These are phyloP conservation scores for Erynnis tages DNA, from an alignment of 2,888 invertebrate genomes.

Conservation along the genomic window DNA sequence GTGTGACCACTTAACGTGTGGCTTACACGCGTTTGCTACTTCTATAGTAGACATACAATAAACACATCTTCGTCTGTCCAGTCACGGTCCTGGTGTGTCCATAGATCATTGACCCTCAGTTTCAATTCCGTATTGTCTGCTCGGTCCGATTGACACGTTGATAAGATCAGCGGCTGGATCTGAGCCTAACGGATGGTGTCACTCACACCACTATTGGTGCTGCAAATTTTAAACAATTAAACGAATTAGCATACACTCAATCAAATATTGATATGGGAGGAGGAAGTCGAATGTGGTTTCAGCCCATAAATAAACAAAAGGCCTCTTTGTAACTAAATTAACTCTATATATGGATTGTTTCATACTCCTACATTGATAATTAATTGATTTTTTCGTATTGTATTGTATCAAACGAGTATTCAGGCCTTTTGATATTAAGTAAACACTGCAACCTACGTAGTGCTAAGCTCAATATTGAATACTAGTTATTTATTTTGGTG, in stretches of 20 bases:
- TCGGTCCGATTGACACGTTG: conserved; percentile 36
- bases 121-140: conserved; percentile 49
- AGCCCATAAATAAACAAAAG: not conserved
- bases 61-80: conserved; percentile 31
- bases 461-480: no score
- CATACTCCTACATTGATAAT: no score
- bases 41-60: conserved; percentile 20
- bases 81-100: conserved; percentile 36
- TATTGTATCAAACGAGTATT: no score
- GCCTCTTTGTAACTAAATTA: no score
- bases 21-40: no score
- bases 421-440: no score
- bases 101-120: conserved; percentile 49
- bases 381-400: no score
- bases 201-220: conserved; percentile 16
- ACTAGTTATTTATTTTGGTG: no score
- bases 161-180: conserved; percentile 28
- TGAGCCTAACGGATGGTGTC: conserved; percentile 22
- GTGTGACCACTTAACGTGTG: no score
- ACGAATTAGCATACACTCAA: conserved; percentile 15
- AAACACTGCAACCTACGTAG: no score
- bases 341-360: no score
- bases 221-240: conserved; percentile 21
- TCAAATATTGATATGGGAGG: conserved; percentile 5
- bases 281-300: not conserved